These are phyloP conservation scores for Apostichopus leukothele DNA, from an alignment of 53 echinoderm and acorn worm species.

Conservation along the genomic window DNA sequence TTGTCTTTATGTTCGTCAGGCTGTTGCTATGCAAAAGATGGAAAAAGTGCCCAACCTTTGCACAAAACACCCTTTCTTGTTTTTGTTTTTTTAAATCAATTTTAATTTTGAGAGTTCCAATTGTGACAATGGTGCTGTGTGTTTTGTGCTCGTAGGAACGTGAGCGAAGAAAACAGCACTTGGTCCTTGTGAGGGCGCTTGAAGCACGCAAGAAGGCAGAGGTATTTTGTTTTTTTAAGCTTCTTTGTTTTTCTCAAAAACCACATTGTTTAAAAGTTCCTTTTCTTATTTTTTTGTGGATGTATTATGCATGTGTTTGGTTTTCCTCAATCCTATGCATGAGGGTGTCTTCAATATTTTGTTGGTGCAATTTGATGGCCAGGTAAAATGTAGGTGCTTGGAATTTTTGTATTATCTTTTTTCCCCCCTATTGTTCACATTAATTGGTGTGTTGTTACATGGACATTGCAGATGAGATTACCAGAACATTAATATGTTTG, in stretches of 20 bases:
- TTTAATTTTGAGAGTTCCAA: constrained; percentile 6
- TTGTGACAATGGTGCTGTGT: constrained; percentile 52
- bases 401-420: too few relatives aligned
- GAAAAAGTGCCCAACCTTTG: not conserved
- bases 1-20: not conserved
- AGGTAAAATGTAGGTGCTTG: too few relatives aligned
- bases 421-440: too few relatives aligned
- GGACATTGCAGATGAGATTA: too few relatives aligned
- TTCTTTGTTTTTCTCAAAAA: not conserved
- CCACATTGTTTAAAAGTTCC: not conserved
- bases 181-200: constrained; percentile 92
- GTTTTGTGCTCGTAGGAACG: constrained; percentile 78
- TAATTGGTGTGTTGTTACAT: too few relatives aligned
- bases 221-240: constrained; percentile 59
- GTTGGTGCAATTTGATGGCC: not conserved
- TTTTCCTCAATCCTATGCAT: not conserved
- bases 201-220: constrained; percentile 98
- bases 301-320: not conserved
- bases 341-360: not conserved
- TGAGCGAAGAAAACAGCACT: constrained; percentile 95
- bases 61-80: constrained; percentile 40
- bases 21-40: constrained; percentile 15
- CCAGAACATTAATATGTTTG: too few relatives aligned
- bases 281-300: not conserved
- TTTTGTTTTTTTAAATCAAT: not conserved